Base-by-base conservation (phyloP, 1,140 invertebrate species). In the Diplogasteroides magnus region DNA sequence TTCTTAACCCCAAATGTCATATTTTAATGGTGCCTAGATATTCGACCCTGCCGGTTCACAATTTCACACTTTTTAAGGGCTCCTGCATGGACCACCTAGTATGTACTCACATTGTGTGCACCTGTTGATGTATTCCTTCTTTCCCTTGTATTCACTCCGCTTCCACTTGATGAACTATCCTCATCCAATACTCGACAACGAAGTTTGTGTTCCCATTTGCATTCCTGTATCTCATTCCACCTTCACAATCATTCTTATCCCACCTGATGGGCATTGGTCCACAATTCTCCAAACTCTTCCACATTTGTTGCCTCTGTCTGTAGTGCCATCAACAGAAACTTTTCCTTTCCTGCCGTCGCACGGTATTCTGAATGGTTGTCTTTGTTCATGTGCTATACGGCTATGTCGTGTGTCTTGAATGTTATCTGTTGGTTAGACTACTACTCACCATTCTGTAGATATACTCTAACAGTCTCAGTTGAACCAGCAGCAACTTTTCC, bases 251-350 rank as follows among this genome's bases (percentile, higher is more conserved):
- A n/a, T n/a, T n/a, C n/a, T n/a, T n/a, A n/a, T n/a, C n/a, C n/a
- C 19, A 48, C 37, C 48, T 74, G 77, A 11, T 77, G 72, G 11
- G 76, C 77, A 26, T 70, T 76, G 86, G 88, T 89, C 88, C 88
- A 90, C 29, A 89, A 79, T 61, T 88, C 85, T 25, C 82, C 70
- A 55, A 88, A 77, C 58, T 80, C 70, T 15, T 83, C 80, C 57
- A 85, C 74, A 66, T 85, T 83, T 13, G 82, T 77, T 64, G 85
- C 80, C 14, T 86, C 85, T 25, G 89, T 77, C 23, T 86, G 84
- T 77, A 88, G 85, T 76, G 87, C 87, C 87, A 90, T 88, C 28
- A 90, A 85, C 48, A 90, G 84, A 83, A 90, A 90, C 82, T 89
- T 89, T 78, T 90, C 89, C 72, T 86, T 85, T 2, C 86, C 82